A percentile compares a stretch with the other conserved stretches of the same genome.
These are phyloP conservation scores for Netelia inedita DNA, from an alignment of 2,888 invertebrate species.

Conservation along the genomic window DNA sequence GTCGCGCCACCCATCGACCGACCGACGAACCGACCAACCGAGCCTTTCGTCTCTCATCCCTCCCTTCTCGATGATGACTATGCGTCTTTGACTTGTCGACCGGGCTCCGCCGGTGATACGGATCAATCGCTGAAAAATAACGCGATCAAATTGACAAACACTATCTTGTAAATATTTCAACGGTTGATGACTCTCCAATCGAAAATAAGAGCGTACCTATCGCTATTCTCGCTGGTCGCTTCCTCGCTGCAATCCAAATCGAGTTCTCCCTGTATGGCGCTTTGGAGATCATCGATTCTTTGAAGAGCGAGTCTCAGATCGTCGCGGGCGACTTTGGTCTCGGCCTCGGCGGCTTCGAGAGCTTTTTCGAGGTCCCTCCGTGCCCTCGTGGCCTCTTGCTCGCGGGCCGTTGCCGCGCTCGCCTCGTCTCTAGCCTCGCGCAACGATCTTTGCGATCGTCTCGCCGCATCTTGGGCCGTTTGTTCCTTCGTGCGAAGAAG, in stretches of 20 bases:
- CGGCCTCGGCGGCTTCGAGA: slow-evolving; percentile 90
- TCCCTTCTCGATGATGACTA: slow-evolving; percentile 37
- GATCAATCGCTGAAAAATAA: slow-evolving; percentile 81
- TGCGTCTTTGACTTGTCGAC: slow-evolving; percentile 76
- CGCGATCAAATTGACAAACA: slow-evolving; percentile 1
- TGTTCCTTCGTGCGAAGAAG: slow-evolving; percentile 91
- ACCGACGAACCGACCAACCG: slow-evolving; percentile 62
- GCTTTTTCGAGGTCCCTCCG: slow-evolving; percentile 92
- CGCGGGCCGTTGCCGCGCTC: slow-evolving; percentile 89
- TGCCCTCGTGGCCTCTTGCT: slow-evolving; percentile 91
- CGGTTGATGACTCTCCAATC: rapidly evolving
- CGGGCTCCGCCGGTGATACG: slow-evolving; percentile 78
- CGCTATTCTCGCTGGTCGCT: slow-evolving; percentile 86
- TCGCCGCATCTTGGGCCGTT: slow-evolving; percentile 91
- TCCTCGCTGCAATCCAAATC: slow-evolving; percentile 88
- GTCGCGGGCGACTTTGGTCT: slow-evolving; percentile 90
- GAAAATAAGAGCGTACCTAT: slow-evolving; percentile 86
- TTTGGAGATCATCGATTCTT: slow-evolving; percentile 95
- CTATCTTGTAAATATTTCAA: neutral
- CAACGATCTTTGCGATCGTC: slow-evolving; percentile 90
- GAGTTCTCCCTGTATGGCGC: slow-evolving; percentile 95
- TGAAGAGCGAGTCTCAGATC: slow-evolving; percentile 95
- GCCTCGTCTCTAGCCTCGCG: slow-evolving; percentile 93
- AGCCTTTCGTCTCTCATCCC: slow-evolving; percentile 69
- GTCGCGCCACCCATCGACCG: slow-evolving; percentile 46